Conservation (phyloP, 2,888 invertebrate genomes). For the Epinotia brunnichana region DNA sequence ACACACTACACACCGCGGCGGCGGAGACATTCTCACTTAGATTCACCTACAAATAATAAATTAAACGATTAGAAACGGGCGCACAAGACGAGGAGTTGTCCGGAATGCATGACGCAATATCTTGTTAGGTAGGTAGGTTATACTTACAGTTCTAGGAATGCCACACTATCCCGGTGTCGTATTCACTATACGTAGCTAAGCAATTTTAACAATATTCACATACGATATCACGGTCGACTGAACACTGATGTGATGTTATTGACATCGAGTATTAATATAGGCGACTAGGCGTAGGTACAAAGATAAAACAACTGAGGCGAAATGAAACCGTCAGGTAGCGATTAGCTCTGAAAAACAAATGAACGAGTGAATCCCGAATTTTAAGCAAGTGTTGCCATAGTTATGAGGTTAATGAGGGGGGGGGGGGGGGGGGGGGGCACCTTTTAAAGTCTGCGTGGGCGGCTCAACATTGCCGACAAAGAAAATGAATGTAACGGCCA, state of each 20-base stretch:
- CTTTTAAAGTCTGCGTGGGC: background rate
- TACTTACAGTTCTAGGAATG: constrained; percentile 15
- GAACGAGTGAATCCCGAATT: background rate
- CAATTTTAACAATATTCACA: background rate
- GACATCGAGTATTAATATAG: background rate
- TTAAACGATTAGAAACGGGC: background rate
- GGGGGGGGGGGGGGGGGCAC: background rate
- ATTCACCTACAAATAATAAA: background rate
- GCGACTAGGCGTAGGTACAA: background rate
- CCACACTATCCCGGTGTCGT: constrained; percentile 11
- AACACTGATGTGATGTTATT: background rate
- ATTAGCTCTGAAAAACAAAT: background rate
- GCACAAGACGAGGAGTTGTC: background rate
- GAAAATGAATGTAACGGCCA: background rate
- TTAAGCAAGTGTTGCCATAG: background rate
- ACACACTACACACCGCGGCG: constrained; percentile 13
- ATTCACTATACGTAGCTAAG: background rate
- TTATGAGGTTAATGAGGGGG: background rate
- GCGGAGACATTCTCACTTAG: constrained; percentile 3
- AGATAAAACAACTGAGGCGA: background rate
- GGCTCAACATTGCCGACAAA: background rate
- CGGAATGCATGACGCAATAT: constrained; percentile 8
- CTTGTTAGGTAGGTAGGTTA: background rate
- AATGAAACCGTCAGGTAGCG: background rate
- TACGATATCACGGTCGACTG: background rate